Evolutionary conservation across 2,113 vertebrate species (phyloP).

Genomic region (Percopsis transmontana): DNA sequence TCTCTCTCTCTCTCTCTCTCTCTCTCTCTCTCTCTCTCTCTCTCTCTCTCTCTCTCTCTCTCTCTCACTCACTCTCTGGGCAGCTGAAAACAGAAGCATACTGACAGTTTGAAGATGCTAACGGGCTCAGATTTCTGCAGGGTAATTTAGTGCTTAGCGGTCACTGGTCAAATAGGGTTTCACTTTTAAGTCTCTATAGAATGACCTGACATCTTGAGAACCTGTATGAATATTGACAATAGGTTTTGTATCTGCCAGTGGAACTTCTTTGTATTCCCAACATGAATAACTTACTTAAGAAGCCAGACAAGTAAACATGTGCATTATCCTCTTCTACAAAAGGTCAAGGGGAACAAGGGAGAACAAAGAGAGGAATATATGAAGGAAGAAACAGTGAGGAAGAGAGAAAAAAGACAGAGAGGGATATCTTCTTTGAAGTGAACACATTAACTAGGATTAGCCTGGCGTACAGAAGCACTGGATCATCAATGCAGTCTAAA

Average conservation of each 20-base stretch:
- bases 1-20: background rate
- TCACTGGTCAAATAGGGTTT: background rate
- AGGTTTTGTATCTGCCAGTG: constrained; percentile 6
- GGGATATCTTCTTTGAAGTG: background rate
- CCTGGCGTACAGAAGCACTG: background rate
- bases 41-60: background rate
- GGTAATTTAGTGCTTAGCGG: background rate
- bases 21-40: background rate
- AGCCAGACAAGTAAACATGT: background rate
- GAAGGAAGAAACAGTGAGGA: background rate
- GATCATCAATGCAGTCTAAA: constrained; percentile 35
- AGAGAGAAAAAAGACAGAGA: background rate
- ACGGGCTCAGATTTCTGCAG: background rate
- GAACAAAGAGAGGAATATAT: background rate
- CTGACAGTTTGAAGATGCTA: background rate
- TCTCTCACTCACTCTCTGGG: background rate
- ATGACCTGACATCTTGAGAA: background rate
- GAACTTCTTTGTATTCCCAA: constrained; percentile 7
- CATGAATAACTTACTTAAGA: constrained; percentile 34
- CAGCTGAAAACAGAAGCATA: constrained; percentile 7
- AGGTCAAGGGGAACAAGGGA: background rate
- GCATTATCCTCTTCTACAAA: constrained; percentile 3
- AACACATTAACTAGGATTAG: constrained; percentile 33
- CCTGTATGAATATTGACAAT: constrained; percentile 9
- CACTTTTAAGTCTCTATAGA: background rate